Conservation (phyloP, 2,797 vertebrate genomes). For the Phrynocephalus guinanensis region DNA sequence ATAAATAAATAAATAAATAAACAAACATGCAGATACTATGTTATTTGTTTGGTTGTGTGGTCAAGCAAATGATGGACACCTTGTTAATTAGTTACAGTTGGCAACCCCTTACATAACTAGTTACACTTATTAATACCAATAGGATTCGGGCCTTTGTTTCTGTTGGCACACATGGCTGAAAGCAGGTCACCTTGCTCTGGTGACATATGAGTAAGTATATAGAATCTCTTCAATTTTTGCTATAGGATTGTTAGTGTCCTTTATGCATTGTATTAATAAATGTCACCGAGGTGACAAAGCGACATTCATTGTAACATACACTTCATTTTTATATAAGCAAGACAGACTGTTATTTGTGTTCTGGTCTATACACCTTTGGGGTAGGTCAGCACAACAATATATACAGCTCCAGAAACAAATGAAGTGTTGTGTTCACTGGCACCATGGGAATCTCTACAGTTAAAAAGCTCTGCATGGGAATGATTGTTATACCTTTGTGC, state of each 20-base stretch:
- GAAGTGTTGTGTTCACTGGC: background rate
- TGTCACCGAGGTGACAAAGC: too few relatives aligned
- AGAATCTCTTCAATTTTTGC: background rate
- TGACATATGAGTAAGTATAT: background rate
- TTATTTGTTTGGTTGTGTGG: too few relatives aligned
- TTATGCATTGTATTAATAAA: background rate
- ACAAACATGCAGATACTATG: too few relatives aligned
- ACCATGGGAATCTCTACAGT: conserved; percentile 7
- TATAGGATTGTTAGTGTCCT: background rate
- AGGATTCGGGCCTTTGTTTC: background rate
- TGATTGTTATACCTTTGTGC: background rate
- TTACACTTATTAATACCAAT: too few relatives aligned
- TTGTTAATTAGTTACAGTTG: too few relatives aligned
- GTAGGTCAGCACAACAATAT: background rate
- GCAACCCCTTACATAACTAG: too few relatives aligned
- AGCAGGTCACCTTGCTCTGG: background rate
- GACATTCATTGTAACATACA: too few relatives aligned
- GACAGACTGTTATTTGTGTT: background rate
- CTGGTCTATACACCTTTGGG: background rate
- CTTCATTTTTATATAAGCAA: background rate
- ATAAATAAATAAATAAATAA: too few relatives aligned
- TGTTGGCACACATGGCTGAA: background rate
- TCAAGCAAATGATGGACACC: too few relatives aligned
- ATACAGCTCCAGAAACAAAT: background rate
- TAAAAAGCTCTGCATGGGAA: background rate